Conservation (phyloP, 2,797 vertebrate species). For the Diplodus sargus region DNA sequence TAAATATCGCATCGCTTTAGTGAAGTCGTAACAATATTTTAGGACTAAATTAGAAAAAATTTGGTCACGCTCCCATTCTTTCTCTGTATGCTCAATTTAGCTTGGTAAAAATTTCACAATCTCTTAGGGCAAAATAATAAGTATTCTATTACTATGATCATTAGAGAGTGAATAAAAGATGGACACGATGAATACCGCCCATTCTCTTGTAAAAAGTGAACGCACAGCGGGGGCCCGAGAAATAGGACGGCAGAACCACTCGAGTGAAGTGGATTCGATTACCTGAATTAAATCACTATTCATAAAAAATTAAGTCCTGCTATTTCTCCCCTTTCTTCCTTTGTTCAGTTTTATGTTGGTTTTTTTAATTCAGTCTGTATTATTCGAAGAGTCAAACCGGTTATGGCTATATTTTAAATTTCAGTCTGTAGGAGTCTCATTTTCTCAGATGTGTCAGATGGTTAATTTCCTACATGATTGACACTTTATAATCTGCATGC, state of each 20-base stretch:
- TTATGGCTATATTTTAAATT: slow-evolving; percentile 13
- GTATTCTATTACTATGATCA: slow-evolving; percentile 60
- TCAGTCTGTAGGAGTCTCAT: not conserved
- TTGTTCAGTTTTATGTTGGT: slow-evolving; percentile 10
- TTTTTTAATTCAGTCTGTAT: slow-evolving; percentile 1
- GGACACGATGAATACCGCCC: slow-evolving; percentile 52
- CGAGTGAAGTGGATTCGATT: slow-evolving; percentile 55
- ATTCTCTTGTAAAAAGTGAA: slow-evolving; percentile 51
- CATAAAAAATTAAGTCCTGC: slow-evolving; percentile 55
- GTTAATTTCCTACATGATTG: not conserved
- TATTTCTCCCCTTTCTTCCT: not conserved
- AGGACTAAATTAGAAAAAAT: slow-evolving; percentile 43
- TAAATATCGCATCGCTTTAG: slow-evolving; percentile 24
- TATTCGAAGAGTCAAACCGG: not conserved
- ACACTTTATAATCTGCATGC: not conserved
- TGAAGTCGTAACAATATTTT: slow-evolving; percentile 45
- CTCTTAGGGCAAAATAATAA: slow-evolving; percentile 68
- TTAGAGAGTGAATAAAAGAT: slow-evolving; percentile 75
- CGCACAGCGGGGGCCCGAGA: slow-evolving; percentile 61
- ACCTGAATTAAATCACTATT: slow-evolving; percentile 57
- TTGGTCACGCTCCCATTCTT: slow-evolving; percentile 31
- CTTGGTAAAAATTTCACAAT: slow-evolving; percentile 59
- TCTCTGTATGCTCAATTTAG: slow-evolving; percentile 54
- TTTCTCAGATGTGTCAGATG: slow-evolving; percentile 2
- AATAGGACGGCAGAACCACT: slow-evolving; percentile 56